phyloP scores from a whole-genome alignment of 37 sponge, comb jelly and placozoan species.

The Geodia barretti region DNA sequence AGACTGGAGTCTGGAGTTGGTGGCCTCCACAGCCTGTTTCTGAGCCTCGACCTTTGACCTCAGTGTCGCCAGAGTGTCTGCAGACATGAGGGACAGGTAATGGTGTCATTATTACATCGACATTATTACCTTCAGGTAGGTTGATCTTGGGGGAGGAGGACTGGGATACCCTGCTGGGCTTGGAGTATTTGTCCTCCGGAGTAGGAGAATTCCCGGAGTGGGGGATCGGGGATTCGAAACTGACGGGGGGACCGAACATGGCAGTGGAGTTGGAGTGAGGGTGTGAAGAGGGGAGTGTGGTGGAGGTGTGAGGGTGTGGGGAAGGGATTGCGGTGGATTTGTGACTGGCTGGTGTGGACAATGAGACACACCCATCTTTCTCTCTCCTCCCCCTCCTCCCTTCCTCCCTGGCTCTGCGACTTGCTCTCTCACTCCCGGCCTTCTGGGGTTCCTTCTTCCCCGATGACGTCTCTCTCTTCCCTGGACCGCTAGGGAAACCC shows the following conservation, averaged over 20 bases:
- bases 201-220: not conserved
- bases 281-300: not conserved
- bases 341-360: too few relatives aligned
- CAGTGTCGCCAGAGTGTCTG: slow-evolving; percentile 21
- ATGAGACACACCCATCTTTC: not conserved
- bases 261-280: slow-evolving; percentile 43
- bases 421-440: not conserved
- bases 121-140: slow-evolving; percentile 19
- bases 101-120: too few relatives aligned
- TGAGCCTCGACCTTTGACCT: slow-evolving; percentile 29
- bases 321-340: not conserved
- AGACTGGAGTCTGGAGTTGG: not conserved
- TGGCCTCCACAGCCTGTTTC: slow-evolving; percentile 29
- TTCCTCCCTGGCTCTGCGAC: not conserved
- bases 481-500: too few relatives aligned
- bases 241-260: slow-evolving; percentile 64
- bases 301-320: not conserved
- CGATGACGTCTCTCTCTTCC: not conserved
- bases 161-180: not conserved
- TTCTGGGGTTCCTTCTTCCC: not conserved
- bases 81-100: too few relatives aligned
- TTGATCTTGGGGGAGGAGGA: not conserved
- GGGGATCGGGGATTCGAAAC: slow-evolving; percentile 14
- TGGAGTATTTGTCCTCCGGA: not conserved
- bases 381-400: not conserved